Conservation (phyloP, 2,888 invertebrate genomes). For the Ypsolopha sequella region DNA sequence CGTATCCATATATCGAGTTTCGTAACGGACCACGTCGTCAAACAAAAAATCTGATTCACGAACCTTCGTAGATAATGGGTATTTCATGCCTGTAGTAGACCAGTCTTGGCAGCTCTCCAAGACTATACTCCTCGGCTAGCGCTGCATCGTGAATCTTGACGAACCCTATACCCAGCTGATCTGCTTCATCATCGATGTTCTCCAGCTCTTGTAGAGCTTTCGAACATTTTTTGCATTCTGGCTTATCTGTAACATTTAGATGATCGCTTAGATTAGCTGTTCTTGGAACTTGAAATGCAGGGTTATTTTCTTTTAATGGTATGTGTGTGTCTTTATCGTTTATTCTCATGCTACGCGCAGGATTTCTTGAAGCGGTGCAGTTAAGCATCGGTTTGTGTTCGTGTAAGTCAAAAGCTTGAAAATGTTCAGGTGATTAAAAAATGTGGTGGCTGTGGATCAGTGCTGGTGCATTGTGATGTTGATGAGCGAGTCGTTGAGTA, state of each 20-base stretch:
- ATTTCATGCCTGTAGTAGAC: slow-evolving; percentile 96
- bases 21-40: slow-evolving; percentile 1
- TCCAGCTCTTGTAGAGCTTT: slow-evolving; percentile 92
- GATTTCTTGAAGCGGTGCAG: slow-evolving; percentile 48
- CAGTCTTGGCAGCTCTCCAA: slow-evolving; percentile 87
- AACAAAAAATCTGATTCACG: slow-evolving; percentile 23
- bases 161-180: slow-evolving; percentile 93
- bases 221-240: slow-evolving; percentile 92
- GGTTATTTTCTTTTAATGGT: neutral
- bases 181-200: slow-evolving; percentile 95
- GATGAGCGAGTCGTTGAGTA: too few relatives aligned
- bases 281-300: neutral
- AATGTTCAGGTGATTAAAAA: neutral
- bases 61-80: slow-evolving; percentile 95
- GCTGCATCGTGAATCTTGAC: slow-evolving; percentile 94
- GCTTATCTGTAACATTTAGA: slow-evolving; percentile 78
- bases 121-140: slow-evolving; percentile 92
- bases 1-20: neutral
- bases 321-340: slow-evolving; percentile 10
- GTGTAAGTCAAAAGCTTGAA: slow-evolving; percentile 30
- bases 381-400: slow-evolving; percentile 35
- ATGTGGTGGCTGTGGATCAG: neutral
- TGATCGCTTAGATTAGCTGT: neutral
- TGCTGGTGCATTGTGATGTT: too few relatives aligned
- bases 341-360: slow-evolving; percentile 39